phyloP scores from a whole-genome alignment of 2,797 vertebrate species.

The Sebastes alutus region DNA sequence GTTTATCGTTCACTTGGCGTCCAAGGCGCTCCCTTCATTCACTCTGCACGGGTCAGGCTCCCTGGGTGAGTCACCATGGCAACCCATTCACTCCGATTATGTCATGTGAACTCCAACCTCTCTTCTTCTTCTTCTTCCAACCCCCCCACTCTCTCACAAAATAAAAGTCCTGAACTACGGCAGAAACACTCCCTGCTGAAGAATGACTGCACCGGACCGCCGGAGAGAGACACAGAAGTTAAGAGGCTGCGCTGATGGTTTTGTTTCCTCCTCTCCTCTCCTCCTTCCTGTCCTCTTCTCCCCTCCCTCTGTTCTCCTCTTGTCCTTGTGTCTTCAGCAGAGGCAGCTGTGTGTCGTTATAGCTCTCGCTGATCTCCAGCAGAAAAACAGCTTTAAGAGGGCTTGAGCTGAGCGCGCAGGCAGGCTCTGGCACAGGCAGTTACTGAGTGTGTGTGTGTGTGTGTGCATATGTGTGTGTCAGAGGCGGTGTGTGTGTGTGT shows the following conservation, averaged over 20 bases:
- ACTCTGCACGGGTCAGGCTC: slow-evolving; percentile 82
- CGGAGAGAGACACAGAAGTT: slow-evolving; percentile 36
- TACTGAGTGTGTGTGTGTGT: slow-evolving; percentile 36
- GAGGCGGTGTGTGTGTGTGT: slow-evolving; percentile 35
- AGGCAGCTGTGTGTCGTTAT: slow-evolving; percentile 64
- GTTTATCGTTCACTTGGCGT: slow-evolving; percentile 75
- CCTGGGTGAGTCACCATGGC: slow-evolving; percentile 90
- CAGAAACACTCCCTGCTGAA: slow-evolving; percentile 35
- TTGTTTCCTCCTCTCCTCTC: slow-evolving; percentile 30
- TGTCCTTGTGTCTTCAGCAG: slow-evolving; percentile 42
- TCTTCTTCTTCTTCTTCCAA: slow-evolving; percentile 24
- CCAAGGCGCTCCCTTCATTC: slow-evolving; percentile 78
- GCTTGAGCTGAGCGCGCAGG: slow-evolving; percentile 65
- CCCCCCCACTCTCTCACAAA: slow-evolving; percentile 9
- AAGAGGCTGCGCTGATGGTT: slow-evolving; percentile 43
- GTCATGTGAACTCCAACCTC: slow-evolving; percentile 74
- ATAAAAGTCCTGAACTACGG: slow-evolving; percentile 50
- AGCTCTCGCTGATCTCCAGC: slow-evolving; percentile 67
- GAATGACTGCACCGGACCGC: slow-evolving; percentile 36
- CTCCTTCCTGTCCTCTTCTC: slow-evolving; percentile 39
- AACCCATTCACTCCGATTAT: slow-evolving; percentile 86
- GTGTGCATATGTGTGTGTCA: slow-evolving; percentile 24
- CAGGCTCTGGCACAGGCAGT: slow-evolving; percentile 51
- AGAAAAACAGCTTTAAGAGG: slow-evolving; percentile 74
- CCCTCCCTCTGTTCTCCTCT: slow-evolving; percentile 42